Conservation (phyloP, 2,888 invertebrate species). For the Antheraea assamensis region DNA sequence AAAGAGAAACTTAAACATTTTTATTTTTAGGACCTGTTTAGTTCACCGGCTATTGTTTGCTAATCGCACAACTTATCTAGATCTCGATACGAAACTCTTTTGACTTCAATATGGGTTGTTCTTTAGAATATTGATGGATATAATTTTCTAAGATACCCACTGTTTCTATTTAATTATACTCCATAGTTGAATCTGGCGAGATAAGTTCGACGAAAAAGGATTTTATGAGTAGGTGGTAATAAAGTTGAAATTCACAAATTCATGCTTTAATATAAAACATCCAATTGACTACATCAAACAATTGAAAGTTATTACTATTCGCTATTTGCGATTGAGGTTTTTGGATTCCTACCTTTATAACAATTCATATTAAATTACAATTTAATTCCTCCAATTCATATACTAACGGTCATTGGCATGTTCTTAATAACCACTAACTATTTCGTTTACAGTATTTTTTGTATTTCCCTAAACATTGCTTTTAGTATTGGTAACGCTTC, state of each 20-base stretch:
- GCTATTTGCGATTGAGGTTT: neutral
- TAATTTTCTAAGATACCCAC: neutral
- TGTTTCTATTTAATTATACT: neutral
- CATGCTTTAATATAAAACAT: neutral
- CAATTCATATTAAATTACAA: neutral
- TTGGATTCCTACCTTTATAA: neutral
- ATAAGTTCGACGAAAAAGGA: neutral
- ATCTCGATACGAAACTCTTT: neutral
- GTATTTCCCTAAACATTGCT: neutral
- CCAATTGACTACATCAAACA: neutral
- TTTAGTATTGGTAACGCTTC: neutral
- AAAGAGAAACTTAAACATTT: neutral
- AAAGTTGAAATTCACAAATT: neutral
- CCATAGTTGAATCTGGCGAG: neutral
- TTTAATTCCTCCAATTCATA: neutral
- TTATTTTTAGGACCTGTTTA: constrained; percentile 1
- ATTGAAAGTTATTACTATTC: neutral
- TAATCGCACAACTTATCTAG: neutral
- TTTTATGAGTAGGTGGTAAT: neutral
- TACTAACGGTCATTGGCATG: neutral
- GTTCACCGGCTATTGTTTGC: constrained; percentile 12
- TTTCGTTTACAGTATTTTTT: neutral
- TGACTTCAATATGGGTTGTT: neutral
- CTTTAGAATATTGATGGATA: neutral
- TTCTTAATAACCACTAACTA: neutral